phyloP scores from a whole-genome alignment of 2,888 invertebrate genomes.

The Leptinotarsa tumamoca region DNA sequence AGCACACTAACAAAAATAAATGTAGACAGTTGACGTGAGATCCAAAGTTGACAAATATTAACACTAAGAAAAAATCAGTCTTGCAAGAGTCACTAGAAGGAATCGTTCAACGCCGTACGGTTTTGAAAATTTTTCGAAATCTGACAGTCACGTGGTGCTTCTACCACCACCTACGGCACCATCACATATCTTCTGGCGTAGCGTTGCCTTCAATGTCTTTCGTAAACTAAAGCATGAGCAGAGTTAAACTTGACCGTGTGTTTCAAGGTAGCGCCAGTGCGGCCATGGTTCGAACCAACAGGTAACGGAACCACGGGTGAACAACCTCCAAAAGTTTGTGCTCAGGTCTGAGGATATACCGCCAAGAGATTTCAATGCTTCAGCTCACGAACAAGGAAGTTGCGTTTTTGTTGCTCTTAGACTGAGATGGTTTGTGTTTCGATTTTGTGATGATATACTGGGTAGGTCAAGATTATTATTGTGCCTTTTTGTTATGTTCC shows the following conservation, averaged over 20 bases:
- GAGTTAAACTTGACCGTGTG: conserved; percentile 67
- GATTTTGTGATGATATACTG: not conserved
- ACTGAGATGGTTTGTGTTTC: not conserved
- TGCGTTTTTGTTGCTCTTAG: conserved; percentile 43
- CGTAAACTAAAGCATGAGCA: conserved; percentile 63
- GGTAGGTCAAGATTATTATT: conserved; percentile 8
- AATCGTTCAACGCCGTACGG: conserved; percentile 26
- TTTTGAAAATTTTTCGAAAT: conserved; percentile 26
- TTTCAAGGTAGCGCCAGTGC: conserved; percentile 60
- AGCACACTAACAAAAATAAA: conserved; percentile 29
- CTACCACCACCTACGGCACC: conserved; percentile 35
- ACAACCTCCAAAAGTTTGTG: conserved; percentile 64
- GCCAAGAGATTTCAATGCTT: conserved; percentile 52
- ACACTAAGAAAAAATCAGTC: conserved; percentile 39
- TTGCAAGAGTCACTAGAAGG: conserved; percentile 30
- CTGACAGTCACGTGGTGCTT: conserved; percentile 47
- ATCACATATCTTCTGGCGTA: conserved; percentile 33
- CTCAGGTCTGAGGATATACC: conserved; percentile 28
- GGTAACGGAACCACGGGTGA: conserved; percentile 57
- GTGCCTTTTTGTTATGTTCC: not conserved
- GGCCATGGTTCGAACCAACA: conserved; percentile 61
- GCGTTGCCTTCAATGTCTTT: conserved; percentile 58
- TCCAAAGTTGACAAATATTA: conserved; percentile 33
- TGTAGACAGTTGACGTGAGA: conserved; percentile 34
- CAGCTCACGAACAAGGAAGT: conserved; percentile 57